Conservation (phyloP, 2,113 vertebrate genomes). For the Anas platyrhynchos region DNA sequence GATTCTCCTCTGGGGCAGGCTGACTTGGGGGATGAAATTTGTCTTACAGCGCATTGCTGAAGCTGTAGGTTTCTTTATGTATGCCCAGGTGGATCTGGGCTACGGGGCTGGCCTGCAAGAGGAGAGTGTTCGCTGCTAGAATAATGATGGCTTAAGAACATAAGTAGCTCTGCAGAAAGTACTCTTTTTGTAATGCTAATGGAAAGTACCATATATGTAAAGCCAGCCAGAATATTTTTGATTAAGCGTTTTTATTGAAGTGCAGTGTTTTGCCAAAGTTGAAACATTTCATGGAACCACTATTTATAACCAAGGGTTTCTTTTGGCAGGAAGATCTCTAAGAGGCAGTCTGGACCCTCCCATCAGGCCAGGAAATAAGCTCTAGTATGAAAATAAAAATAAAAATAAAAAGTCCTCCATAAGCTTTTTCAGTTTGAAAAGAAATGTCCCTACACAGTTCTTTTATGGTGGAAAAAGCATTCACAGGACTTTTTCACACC, state of each 20-base stretch:
- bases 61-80: not conserved
- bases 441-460: not conserved
- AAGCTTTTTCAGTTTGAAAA: not conserved
- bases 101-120: not conserved
- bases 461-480: not conserved
- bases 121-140: not conserved
- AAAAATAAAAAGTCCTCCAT: not conserved
- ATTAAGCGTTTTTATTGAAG: not conserved
- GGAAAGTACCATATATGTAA: not conserved
- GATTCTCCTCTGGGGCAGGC: not conserved
- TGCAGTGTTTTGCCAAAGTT: not conserved
- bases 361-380: not conserved
- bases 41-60: not conserved
- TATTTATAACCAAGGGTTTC: not conserved
- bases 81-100: fast-evolving
- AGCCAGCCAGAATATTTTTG: not conserved
- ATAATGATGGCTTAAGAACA: not conserved
- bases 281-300: not conserved
- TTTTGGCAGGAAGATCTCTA: not conserved
- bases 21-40: not conserved
- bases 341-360: not conserved
- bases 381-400: not conserved
- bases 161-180: not conserved
- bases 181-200: not conserved
- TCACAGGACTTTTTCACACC: not conserved